Percentiles rank a stretch among this genome's conserved stretches.
Conservation (phyloP, 2,888 invertebrate genomes). For the Tenthredo notha region DNA sequence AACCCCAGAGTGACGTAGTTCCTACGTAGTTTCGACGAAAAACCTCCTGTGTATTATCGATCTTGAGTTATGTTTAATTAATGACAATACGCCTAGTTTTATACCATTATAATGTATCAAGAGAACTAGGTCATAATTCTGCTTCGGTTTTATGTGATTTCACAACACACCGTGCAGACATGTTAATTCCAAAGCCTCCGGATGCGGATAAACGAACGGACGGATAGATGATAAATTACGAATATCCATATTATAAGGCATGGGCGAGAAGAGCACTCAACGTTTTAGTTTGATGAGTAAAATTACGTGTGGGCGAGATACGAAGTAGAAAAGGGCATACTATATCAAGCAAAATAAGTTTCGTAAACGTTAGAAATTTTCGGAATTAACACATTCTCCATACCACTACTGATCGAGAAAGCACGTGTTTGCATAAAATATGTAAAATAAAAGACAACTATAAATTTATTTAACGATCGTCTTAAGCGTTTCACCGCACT, state of each 20-base stretch:
- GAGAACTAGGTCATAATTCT: not conserved
- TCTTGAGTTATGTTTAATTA: conserved; percentile 21
- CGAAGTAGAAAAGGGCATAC: not conserved
- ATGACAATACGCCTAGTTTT: conserved; percentile 26
- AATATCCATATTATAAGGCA: not conserved
- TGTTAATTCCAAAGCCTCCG: not conserved
- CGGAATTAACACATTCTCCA: not conserved
- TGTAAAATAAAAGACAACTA: not conserved
- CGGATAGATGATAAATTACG: not conserved
- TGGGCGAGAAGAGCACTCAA: not conserved
- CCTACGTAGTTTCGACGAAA: conserved; percentile 14
- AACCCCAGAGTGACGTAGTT: conserved; percentile 20
- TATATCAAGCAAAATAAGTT: not conserved
- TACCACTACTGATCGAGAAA: not conserved
- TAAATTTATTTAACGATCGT: not conserved
- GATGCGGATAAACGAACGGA: not conserved
- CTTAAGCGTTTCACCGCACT: not conserved
- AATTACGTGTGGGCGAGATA: not conserved
- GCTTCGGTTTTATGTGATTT: not conserved
- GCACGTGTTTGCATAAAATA: not conserved
- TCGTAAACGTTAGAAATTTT: not conserved
- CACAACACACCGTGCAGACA: not conserved
- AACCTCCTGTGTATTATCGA: conserved; percentile 39
- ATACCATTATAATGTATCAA: not conserved
- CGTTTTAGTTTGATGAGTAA: not conserved